Evolutionary conservation across 1,140 invertebrate genomes (phyloP).

Genomic region (Andrena cerasifolii): DNA sequence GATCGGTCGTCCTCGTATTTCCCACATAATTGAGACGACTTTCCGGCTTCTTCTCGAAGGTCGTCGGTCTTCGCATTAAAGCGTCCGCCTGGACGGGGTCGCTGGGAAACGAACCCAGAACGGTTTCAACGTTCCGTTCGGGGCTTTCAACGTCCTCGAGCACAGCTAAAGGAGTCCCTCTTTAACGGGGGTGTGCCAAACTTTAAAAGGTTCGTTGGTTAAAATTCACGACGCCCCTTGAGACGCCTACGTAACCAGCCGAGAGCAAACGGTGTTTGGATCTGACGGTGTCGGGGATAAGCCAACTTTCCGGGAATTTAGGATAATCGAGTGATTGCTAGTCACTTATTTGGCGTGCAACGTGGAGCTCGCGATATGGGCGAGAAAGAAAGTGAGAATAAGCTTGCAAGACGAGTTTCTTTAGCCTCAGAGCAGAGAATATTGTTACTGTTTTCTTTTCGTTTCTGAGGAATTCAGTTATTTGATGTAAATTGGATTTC

Average conservation of each 20-base stretch:
- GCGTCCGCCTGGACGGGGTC: slow-evolving; percentile 17
- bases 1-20: slow-evolving; percentile 2
- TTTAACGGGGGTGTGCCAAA: neutral
- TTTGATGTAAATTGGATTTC: too few species aligned
- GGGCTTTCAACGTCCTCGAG: slow-evolving; percentile 26
- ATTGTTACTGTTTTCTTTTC: too few species aligned
- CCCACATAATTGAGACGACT: slow-evolving; percentile 6
- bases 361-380: too few species aligned
- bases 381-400: too few species aligned
- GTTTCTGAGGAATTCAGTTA: too few species aligned
- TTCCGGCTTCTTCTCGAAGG: neutral
- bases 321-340: neutral
- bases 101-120: slow-evolving; percentile 19
- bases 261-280: neutral
- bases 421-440: too few species aligned
- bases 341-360: neutral
- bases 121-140: slow-evolving; percentile 25
- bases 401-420: too few species aligned
- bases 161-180: slow-evolving; percentile 17
- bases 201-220: slow-evolving; percentile 22
- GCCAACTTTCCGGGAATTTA: neutral
- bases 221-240: slow-evolving; percentile 6
- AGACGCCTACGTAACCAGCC: neutral
- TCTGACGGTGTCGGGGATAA: neutral
- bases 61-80: slow-evolving; percentile 17